Evolutionary conservation across 2,797 vertebrate genomes (phyloP), one percentile per base, ranked within the genome.

Genomic region (Lagodon rhomboides): DNA sequence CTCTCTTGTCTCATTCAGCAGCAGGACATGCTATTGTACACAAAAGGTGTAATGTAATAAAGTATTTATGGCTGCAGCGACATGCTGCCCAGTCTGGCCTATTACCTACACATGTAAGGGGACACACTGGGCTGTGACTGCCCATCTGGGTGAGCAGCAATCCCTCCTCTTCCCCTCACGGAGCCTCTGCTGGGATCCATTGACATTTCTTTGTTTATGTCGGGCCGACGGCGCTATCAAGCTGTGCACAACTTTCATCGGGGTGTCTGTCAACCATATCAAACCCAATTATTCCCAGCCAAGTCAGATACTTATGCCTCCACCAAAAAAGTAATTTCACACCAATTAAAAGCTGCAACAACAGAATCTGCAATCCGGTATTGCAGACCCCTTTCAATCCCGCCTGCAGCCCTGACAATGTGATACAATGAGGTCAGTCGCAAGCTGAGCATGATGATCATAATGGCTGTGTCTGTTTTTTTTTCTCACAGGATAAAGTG

Each of bases 281-380:
- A 85, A 91, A 91, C 89, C 89, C 82, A 84, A 88, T 92, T 91
- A 87, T 68, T 82, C 79, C 69, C 61, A 65, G 68, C 50, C 41
- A 89, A 90, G 79, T 80, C 88, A 87, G 78, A 90, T 87, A 85
- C 90, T 87, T 75, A 84, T 68, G 87, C 73, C 84, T 79, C 68
- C 73, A 78, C 88, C 79, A 70, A 92, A 92, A 94, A 94, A 94
- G 88, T 93, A 89, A 94, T 95, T 95, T 95, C 94, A 95, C 91
- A 93, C 90, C 91, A 93, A 94, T 95, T 94, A 94, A 92, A 91
- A 94, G 80, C 78, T 85, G 88, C 90, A 92, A 92, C 92, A 94
- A 91, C 90, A 87, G 87, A 87, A 85, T 90, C 50, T 79, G 75
- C 63, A 82, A 80, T 83, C 79, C 56, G 18, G 61, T 75, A 74